Evolutionary conservation across 2,888 invertebrate species (phyloP).

Genomic region (Troides aeacus): DNA sequence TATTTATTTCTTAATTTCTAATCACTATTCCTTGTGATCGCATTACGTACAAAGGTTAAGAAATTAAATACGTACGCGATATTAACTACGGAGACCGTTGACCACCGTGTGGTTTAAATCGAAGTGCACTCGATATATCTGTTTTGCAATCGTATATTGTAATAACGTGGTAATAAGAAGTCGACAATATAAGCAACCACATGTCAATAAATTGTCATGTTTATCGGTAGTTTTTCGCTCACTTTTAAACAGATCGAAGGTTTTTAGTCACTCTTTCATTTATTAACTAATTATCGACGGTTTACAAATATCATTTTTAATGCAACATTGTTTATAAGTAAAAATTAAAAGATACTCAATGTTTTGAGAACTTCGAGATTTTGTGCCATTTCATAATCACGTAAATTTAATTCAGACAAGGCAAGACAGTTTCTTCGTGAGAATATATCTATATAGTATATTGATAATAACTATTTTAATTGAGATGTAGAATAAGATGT

Average conservation of each 20-base stretch:
- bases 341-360: not conserved
- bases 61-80: conserved; percentile 56
- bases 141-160: conserved; percentile 53
- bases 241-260: conserved; percentile 15
- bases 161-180: conserved; percentile 44
- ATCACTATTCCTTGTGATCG: conserved; percentile 59
- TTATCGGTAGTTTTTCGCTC: conserved; percentile 17
- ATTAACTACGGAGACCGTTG: conserved; percentile 41
- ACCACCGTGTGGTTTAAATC: conserved; percentile 62
- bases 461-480: too few relatives aligned
- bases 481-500: too few relatives aligned
- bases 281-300: conserved; percentile 16
- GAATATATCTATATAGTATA: too few relatives aligned
- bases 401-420: too few relatives aligned
- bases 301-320: conserved; percentile 2
- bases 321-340: not conserved
- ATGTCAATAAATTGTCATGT: conserved; percentile 36
- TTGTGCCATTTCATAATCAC: not conserved
- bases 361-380: not conserved
- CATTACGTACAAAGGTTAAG: conserved; percentile 59
- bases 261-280: conserved; percentile 19
- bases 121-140: conserved; percentile 57
- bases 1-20: conserved; percentile 46
- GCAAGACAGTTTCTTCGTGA: too few relatives aligned
- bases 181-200: conserved; percentile 43